Conservation (phyloP, 2,797 vertebrate species). For the Adelosebastes latens region DNA sequence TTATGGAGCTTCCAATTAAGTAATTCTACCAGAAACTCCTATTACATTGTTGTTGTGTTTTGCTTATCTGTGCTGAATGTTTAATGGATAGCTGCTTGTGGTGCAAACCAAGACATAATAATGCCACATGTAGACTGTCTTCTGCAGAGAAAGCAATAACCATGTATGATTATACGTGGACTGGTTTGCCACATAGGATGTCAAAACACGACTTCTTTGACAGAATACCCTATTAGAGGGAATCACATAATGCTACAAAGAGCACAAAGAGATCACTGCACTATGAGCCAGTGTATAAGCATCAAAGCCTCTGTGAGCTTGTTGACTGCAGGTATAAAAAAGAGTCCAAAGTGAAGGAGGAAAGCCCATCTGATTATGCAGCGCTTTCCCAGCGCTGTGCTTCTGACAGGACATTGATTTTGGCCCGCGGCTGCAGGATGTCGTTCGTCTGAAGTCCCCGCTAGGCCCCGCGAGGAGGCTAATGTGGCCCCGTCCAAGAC, state of each 20-base stretch:
- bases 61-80: conserved; percentile 19
- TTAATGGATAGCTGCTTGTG: conserved; percentile 29
- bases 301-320: conserved; percentile 49
- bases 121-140: conserved; percentile 16
- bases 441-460: conserved; percentile 60
- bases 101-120: conserved; percentile 21
- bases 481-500: conserved; percentile 58
- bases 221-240: not conserved
- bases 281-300: not conserved
- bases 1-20: conserved; percentile 1
- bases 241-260: not conserved
- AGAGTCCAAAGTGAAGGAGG: conserved; percentile 49
- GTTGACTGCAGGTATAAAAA: conserved; percentile 34
- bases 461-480: conserved; percentile 41
- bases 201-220: not conserved
- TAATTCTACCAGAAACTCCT: conserved; percentile 6
- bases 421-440: conserved; percentile 73
- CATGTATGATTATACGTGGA: not conserved
- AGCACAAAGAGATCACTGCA: conserved; percentile 6
- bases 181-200: conserved; percentile 18
- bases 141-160: conserved; percentile 3
- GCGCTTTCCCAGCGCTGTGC: conserved; percentile 66
- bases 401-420: conserved; percentile 76
- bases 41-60: not conserved
- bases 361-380: conserved; percentile 73